Conservation (phyloP, 1,140 invertebrate genomes). For the Drosophila chauvacae region DNA sequence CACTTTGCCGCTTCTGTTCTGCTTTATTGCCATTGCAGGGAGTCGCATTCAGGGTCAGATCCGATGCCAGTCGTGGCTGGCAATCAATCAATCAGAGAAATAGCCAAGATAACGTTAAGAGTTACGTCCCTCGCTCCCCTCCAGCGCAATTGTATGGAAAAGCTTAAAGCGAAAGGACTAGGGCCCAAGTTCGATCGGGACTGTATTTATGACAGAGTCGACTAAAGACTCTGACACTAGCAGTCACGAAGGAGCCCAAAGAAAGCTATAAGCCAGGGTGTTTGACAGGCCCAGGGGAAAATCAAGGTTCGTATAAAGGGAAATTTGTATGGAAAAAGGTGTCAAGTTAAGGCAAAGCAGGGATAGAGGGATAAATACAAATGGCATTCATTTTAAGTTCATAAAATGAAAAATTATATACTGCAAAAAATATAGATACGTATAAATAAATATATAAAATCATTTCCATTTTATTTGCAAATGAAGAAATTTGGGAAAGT, state of each 20-base stretch:
- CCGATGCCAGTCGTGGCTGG: conserved; percentile 40
- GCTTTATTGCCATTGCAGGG: conserved; percentile 18
- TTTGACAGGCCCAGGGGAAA: conserved; percentile 12
- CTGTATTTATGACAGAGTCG: conserved; percentile 34
- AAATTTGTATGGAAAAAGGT: conserved; percentile 6
- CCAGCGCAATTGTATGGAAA: conserved; percentile 8
- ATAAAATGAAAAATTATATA: too few species aligned
- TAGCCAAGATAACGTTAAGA: conserved; percentile 54
- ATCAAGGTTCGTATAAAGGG: not conserved
- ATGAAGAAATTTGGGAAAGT: too few species aligned
- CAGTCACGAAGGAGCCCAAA: conserved; percentile 34
- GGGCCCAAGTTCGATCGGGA: conserved; percentile 7
- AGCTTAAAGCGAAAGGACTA: conserved; percentile 12
- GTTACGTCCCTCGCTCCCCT: not conserved
- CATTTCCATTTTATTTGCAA: too few species aligned
- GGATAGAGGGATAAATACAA: not conserved
- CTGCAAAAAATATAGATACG: too few species aligned
- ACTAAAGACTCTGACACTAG: conserved; percentile 13
- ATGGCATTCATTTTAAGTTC: not conserved
- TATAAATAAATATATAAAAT: too few species aligned
- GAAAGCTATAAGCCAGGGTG: conserved; percentile 2
- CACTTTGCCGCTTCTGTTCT: conserved; percentile 38
- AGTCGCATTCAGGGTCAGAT: conserved; percentile 45
- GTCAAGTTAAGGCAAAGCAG: not conserved
- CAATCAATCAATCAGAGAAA: conserved; percentile 75